These are phyloP conservation scores for Barbus barbus DNA, from an alignment of 2,113 vertebrate genomes.

Conservation along the genomic window DNA sequence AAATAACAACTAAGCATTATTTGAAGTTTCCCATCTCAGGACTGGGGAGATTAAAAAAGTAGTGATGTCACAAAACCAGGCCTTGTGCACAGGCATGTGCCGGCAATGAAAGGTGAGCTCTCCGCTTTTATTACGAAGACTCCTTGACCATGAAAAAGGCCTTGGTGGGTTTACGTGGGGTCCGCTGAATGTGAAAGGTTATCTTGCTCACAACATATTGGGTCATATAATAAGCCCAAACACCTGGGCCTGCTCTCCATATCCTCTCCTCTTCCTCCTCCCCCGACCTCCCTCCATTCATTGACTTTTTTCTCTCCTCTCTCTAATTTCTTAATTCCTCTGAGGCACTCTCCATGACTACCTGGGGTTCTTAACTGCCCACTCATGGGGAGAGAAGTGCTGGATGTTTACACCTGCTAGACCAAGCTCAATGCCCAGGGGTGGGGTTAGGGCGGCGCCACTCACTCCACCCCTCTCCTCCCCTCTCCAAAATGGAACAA, in stretches of 20 bases:
- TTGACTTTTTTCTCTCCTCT: slow-evolving; percentile 38
- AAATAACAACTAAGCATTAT: background rate
- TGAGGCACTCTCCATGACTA: slow-evolving; percentile 63
- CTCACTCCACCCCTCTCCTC: slow-evolving; percentile 73
- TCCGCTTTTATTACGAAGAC: slow-evolving; percentile 30
- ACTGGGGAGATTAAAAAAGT: background rate
- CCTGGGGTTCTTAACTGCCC: slow-evolving; percentile 63
- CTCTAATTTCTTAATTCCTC: slow-evolving; percentile 71
- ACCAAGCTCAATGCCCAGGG: slow-evolving; percentile 72
- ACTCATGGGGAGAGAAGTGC: slow-evolving; percentile 66
- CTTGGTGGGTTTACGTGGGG: slow-evolving; percentile 10
- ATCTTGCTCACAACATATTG: slow-evolving; percentile 61
- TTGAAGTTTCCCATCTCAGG: background rate
- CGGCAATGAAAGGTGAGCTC: slow-evolving; percentile 31
- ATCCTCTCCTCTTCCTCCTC: slow-evolving; percentile 23
- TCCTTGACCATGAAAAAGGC: slow-evolving; percentile 41
- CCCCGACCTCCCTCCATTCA: slow-evolving; percentile 25
- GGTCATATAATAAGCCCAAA: slow-evolving; percentile 58
- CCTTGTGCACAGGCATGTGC: slow-evolving; percentile 1
- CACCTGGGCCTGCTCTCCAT: slow-evolving; percentile 63
- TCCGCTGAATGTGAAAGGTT: slow-evolving; percentile 66
- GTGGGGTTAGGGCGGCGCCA: slow-evolving; percentile 75
- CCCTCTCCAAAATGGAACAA: slow-evolving; percentile 75
- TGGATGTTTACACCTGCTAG: slow-evolving; percentile 79
- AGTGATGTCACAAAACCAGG: slow-evolving; percentile 16